These are phyloP conservation scores for Aspidiotus rigidus DNA, from an alignment of 2,888 invertebrate species.

Conservation along the genomic window DNA sequence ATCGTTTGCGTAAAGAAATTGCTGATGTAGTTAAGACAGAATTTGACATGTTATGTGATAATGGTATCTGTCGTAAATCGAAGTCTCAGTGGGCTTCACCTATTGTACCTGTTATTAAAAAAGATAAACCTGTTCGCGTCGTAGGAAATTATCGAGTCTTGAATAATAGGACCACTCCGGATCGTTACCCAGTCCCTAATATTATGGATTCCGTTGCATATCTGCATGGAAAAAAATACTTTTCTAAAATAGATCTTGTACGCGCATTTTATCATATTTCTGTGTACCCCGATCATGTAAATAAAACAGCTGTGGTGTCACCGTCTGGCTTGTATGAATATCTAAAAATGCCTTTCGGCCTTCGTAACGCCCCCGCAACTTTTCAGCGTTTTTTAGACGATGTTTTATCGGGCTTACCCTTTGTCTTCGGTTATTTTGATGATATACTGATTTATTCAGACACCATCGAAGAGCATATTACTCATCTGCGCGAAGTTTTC, in stretches of 20 bases:
- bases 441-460: no score
- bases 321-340: neutral
- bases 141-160: neutral
- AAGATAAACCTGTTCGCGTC: neutral
- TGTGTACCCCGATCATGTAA: neutral
- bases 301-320: neutral
- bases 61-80: no score
- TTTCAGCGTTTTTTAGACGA: neutral
- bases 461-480: neutral
- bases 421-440: neutral
- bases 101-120: conserved; percentile 5
- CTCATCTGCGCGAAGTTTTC: neutral
- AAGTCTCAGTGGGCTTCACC: conserved; percentile 26
- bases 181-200: neutral
- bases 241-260: neutral
- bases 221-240: neutral
- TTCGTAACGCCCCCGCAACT: no score
- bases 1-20: no score
- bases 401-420: neutral
- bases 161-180: neutral
- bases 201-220: no score
- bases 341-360: neutral
- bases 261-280: no score
- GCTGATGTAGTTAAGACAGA: no score
- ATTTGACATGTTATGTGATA: no score